Evolutionary conservation across 1,140 invertebrate genomes (phyloP).

Genomic region (Lasioglossum baleicum): DNA sequence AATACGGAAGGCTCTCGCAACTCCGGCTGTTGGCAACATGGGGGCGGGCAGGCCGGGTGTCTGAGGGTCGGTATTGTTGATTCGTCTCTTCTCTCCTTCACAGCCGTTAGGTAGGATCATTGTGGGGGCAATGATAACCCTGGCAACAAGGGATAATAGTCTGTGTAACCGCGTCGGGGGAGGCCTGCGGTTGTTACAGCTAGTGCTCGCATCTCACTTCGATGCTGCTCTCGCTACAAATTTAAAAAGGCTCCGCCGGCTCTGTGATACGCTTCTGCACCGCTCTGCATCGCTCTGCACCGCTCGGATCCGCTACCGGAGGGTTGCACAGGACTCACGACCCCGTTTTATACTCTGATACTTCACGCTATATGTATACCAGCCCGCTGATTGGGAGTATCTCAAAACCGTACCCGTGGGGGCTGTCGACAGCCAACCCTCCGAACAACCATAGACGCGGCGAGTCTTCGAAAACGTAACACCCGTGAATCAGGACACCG

Average conservation of each 20-base stretch:
- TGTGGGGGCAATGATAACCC: neutral
- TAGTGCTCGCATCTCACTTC: neutral
- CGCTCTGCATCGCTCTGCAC: too few species aligned
- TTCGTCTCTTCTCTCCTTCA: neutral
- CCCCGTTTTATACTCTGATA: neutral
- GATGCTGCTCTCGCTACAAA: neutral
- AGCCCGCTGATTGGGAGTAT: neutral
- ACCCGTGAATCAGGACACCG: too few species aligned
- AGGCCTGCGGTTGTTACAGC: constrained; percentile 8
- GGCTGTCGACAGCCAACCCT: too few species aligned
- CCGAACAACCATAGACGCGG: too few species aligned
- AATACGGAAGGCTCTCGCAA: neutral
- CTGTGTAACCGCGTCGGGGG: neutral
- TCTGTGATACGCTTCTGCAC: too few species aligned
- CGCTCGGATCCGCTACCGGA: neutral
- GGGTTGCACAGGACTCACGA: neutral
- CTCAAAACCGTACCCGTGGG: neutral
- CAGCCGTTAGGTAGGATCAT: neutral
- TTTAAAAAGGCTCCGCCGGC: neutral
- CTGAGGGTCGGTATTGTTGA: neutral
- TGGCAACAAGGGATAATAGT: neutral
- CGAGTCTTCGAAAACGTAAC: neutral
- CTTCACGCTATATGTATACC: neutral
- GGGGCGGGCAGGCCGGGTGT: too few species aligned
- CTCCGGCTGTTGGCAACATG: too few species aligned